Evolutionary conservation across 2,888 invertebrate genomes (phyloP), one percentile per base, ranked within the genome.

Genomic region (Leptopilina drosophilae): DNA sequence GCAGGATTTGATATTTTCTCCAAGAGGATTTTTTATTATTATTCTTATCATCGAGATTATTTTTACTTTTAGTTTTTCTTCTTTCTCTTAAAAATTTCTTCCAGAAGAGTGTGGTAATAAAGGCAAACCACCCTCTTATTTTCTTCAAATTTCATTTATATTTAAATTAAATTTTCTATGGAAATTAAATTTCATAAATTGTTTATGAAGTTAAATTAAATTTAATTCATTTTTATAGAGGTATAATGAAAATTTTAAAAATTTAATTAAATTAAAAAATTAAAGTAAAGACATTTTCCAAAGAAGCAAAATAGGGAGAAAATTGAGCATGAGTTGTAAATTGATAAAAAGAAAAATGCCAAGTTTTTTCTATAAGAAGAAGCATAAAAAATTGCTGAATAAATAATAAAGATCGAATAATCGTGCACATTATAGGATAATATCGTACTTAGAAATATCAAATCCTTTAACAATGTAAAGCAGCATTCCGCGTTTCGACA

Each of bases 381-480:
- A 42, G 42, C 42, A 49, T n/a, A 49, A 49, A 49, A 11, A 49
- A 49, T 49, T 20, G 1, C 20, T 20, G 3, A 49, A 12, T 49
- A 9, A 49, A 49, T 49, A 9, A 49, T 11, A 49, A 56, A 73
- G 3, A 53, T 73, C 56, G 26, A 33, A 56, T 33, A 40, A 33
- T 77, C 53, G 4, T 82, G 79, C 77, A 42, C 42, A 81, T 78
- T 82, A 56, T 80, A 79, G 78, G 80, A 59, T 49, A 80, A 88
- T 62, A 20, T 62, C 91, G 82, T 91, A 91, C 91, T 91, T 91
- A 88, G 89, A 89, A 89, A 89, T 88, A 90, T 91, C 88, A 90
- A 91, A 90, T 91, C 90, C 90, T 88, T 90, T 91, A 88, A 89
- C 88, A 89, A 90, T 88, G 82, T 90, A 86, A 87, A 88, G 88